Conservation (phyloP, 2,113 vertebrate genomes). For the Vulpes vulpes region DNA sequence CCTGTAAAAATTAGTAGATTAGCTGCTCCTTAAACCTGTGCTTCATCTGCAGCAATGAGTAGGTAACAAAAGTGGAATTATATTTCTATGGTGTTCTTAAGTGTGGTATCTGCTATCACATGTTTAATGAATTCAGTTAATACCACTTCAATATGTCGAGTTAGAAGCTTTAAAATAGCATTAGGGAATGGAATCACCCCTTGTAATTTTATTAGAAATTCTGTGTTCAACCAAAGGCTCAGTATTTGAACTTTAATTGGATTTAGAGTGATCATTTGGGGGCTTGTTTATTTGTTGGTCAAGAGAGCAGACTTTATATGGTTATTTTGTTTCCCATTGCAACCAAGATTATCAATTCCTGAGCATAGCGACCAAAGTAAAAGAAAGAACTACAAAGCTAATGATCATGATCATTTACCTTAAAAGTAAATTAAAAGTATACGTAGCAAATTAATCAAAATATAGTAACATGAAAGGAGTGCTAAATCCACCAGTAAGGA, state of each 20-base stretch:
- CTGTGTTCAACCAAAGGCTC: slow-evolving; percentile 9
- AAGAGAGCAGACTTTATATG: slow-evolving; percentile 12
- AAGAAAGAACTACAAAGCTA: neutral
- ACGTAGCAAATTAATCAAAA: slow-evolving; percentile 23
- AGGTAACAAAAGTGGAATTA: neutral
- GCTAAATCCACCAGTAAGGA: neutral
- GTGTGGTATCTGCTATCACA: neutral
- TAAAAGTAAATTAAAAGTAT: slow-evolving; percentile 53
- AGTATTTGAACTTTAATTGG: slow-evolving; percentile 45
- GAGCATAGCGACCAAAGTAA: slow-evolving; percentile 6
- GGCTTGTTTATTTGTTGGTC: slow-evolving; percentile 43
- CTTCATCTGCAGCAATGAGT: neutral
- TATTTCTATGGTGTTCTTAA: neutral
- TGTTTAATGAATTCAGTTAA: slow-evolving; percentile 45
- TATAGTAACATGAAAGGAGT: neutral
- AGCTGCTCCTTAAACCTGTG: neutral
- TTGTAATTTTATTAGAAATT: slow-evolving; percentile 64
- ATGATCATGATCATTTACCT: neutral
- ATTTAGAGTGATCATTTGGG: slow-evolving; percentile 44
- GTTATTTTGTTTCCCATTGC: neutral
- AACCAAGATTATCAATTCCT: slow-evolving; percentile 27
- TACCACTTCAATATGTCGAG: neutral
- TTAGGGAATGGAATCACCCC: neutral
- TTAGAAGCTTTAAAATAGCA: slow-evolving; percentile 36
- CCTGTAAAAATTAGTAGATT: neutral